phyloP scores from a whole-genome alignment of 2,888 invertebrate species.

The Acheta domesticus region DNA sequence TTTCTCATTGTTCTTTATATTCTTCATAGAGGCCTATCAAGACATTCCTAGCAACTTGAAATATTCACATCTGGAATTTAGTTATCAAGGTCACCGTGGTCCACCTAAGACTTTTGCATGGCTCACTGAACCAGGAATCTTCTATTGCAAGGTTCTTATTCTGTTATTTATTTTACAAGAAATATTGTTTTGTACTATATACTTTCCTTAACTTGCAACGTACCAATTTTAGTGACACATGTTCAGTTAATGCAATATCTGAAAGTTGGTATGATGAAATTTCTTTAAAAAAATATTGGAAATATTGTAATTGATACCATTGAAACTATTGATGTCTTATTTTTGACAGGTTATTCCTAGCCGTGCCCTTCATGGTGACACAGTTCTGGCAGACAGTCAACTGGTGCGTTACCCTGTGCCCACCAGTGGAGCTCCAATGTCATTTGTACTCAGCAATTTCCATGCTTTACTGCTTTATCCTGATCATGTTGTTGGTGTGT shows the following conservation, averaged over 20 bases:
- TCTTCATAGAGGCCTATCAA: conserved; percentile 52
- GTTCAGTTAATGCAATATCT: too few species aligned
- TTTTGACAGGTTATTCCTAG: neutral
- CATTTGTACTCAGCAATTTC: conserved; percentile 84
- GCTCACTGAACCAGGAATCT: conserved; percentile 80
- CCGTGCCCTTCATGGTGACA: conserved; percentile 22
- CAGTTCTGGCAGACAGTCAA: conserved; percentile 38
- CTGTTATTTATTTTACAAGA: neutral
- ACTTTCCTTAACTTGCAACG: too few species aligned
- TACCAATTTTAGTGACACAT: too few species aligned
- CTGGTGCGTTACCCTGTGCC: conserved; percentile 45
- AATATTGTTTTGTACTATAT: too few species aligned
- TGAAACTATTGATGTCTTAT: too few species aligned
- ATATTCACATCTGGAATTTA: conserved; percentile 77
- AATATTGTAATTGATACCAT: too few species aligned
- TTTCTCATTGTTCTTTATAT: neutral
- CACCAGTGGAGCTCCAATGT: conserved; percentile 57
- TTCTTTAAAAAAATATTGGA: too few species aligned
- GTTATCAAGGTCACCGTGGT: conserved; percentile 62
- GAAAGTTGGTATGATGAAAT: too few species aligned
- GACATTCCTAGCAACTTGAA: conserved; percentile 69
- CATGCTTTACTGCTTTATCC: conserved; percentile 81
- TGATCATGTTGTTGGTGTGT: conserved; percentile 80
- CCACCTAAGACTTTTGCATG: conserved; percentile 78
- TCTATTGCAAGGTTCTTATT: conserved; percentile 69